Evolutionary conservation across 2,797 vertebrate genomes (phyloP).

Genomic region (Brotula barbata): DNA sequence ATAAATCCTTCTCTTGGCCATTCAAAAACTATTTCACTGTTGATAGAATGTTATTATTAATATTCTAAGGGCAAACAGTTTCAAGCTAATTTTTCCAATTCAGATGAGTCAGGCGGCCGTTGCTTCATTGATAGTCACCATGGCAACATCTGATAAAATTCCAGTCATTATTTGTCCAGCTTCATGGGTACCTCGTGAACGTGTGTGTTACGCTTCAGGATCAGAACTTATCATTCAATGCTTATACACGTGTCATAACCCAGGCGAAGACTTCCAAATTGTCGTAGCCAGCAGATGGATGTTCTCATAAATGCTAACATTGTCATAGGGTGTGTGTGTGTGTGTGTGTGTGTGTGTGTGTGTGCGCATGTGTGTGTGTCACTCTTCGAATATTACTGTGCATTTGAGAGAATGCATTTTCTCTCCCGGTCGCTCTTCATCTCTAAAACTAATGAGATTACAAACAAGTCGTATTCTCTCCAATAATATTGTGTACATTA

Average conservation of each 20-base stretch:
- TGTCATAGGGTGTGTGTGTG: slow-evolving; percentile 30
- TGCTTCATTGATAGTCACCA: no score
- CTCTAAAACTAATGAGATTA: slow-evolving; percentile 56
- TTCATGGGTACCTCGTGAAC: no score
- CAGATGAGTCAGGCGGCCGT: no score
- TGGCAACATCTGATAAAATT: no score
- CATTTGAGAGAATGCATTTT: slow-evolving; percentile 43
- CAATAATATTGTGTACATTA: slow-evolving; percentile 56
- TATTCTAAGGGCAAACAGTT: no score
- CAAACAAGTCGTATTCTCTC: slow-evolving; percentile 45
- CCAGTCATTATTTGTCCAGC: no score
- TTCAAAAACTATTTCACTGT: no score
- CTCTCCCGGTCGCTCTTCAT: slow-evolving; percentile 32
- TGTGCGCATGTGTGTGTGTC: slow-evolving; percentile 23
- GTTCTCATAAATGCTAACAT: slow-evolving; percentile 47
- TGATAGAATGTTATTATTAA: no score
- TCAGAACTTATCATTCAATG: no score
- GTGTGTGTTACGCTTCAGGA: no score
- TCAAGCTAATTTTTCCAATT: no score
- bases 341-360: slow-evolving; percentile 19
- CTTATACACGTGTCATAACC: not conserved
- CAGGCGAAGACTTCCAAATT: slow-evolving; percentile 41
- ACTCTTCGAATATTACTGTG: slow-evolving; percentile 32
- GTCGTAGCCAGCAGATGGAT: slow-evolving; percentile 65
- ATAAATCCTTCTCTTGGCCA: no score